Conservation (phyloP, 1,140 invertebrate genomes). For the Brachionus rotundiformis region DNA sequence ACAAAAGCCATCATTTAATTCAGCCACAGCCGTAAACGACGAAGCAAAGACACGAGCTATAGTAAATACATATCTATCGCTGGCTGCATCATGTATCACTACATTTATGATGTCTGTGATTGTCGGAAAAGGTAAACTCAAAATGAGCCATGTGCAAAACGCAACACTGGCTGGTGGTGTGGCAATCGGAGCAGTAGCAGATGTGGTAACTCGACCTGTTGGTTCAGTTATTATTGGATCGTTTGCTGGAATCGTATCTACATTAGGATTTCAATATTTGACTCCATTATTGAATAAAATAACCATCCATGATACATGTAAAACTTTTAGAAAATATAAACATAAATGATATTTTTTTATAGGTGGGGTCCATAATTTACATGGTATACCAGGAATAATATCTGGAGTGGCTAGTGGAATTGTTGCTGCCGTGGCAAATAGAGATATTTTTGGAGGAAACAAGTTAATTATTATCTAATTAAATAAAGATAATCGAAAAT, state of each 20-base stretch:
- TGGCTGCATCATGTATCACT: constrained; percentile 78
- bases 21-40: constrained; percentile 73
- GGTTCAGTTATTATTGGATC: constrained; percentile 81
- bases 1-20: constrained; percentile 81
- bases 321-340: not conserved
- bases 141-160: constrained; percentile 65
- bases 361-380: constrained; percentile 84
- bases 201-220: constrained; percentile 79
- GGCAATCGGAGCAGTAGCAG: constrained; percentile 69
- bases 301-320: constrained; percentile 31
- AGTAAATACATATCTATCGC: constrained; percentile 86
- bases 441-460: constrained; percentile 37
- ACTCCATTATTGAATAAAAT: constrained; percentile 69
- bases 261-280: constrained; percentile 79
- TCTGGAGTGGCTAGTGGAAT: constrained; percentile 77
- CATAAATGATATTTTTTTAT: not conserved
- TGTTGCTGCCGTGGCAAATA: constrained; percentile 69
- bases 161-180: constrained; percentile 69
- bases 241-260: constrained; percentile 77
- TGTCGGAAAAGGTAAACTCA: constrained; percentile 65
- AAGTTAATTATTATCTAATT: not conserved
- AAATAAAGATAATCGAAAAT: no score
- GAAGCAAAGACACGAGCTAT: constrained; percentile 75
- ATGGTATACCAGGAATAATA: constrained; percentile 87
- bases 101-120: constrained; percentile 80